These are phyloP conservation scores for Hemiprocne comata DNA, from an alignment of 2,113 vertebrate genomes.

Conservation along the genomic window DNA sequence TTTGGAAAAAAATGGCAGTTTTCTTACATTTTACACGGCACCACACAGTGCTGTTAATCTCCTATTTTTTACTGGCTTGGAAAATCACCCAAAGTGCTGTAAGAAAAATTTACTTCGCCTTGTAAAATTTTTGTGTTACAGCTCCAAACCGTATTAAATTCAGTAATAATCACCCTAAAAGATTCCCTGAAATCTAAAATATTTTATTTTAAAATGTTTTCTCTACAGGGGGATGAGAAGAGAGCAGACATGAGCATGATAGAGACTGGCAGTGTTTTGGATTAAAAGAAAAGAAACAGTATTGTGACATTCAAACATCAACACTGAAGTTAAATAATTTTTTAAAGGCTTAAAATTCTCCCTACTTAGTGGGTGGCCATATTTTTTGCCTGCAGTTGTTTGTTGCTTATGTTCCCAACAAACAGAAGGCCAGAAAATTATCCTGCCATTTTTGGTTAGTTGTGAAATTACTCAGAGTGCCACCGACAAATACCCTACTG, in stretches of 20 bases:
- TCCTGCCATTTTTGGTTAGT: background rate
- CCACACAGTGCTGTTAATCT: slow-evolving; percentile 42
- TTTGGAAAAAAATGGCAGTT: slow-evolving; percentile 32
- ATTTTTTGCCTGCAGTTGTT: slow-evolving; percentile 3
- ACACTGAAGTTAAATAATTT: background rate
- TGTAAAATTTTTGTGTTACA: slow-evolving; percentile 22
- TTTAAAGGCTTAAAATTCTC: background rate
- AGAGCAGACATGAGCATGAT: background rate
- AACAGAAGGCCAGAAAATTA: background rate
- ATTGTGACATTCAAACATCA: background rate
- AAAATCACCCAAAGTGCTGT: slow-evolving; percentile 40
- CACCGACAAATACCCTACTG: background rate
- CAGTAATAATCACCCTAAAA: background rate
- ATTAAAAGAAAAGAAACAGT: background rate
- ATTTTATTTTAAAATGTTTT: background rate
- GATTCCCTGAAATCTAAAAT: background rate
- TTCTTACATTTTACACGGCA: slow-evolving; percentile 26
- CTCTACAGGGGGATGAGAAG: background rate
- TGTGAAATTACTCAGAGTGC: background rate
- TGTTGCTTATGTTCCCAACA: background rate
- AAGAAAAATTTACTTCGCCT: slow-evolving; percentile 37
- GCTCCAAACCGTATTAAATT: slow-evolving; percentile 4
- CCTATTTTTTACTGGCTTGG: background rate
- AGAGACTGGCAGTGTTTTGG: background rate
- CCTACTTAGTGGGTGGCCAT: background rate